These are phyloP conservation scores for Chymomyza costata DNA, from an alignment of 1,140 invertebrate species.

Conservation along the genomic window DNA sequence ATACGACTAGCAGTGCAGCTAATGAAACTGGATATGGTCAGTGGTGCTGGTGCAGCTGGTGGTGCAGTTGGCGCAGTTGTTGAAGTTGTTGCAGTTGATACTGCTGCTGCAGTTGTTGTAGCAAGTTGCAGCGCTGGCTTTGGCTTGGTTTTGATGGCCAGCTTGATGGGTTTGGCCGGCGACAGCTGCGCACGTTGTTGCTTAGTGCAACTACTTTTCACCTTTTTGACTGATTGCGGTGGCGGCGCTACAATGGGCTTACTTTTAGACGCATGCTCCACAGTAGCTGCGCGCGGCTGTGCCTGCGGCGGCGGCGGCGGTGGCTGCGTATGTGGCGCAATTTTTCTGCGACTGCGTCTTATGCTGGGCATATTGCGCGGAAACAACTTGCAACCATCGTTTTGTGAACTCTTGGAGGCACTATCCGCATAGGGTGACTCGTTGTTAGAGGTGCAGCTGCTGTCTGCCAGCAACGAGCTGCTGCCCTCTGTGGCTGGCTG, in stretches of 20 bases:
- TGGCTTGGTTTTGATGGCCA: constrained; percentile 39
- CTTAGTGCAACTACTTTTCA: too few species aligned
- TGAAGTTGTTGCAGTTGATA: constrained; percentile 31
- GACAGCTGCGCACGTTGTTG: constrained; percentile 14
- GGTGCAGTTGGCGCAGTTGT: constrained; percentile 19
- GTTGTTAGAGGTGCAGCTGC: constrained; percentile 28
- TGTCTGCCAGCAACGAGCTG: constrained; percentile 36
- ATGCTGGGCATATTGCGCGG: constrained; percentile 73
- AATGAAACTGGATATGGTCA: constrained; percentile 36
- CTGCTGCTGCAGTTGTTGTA: constrained; percentile 48
- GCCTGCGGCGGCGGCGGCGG: neutral
- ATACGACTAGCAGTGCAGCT: constrained; percentile 18
- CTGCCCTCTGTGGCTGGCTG: too few species aligned
- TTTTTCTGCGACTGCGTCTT: constrained; percentile 49
- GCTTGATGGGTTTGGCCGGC: constrained; percentile 23
- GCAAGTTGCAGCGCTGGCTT: constrained; percentile 47
- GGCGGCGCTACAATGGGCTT: neutral
- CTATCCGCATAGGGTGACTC: constrained; percentile 37
- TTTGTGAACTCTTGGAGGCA: constrained; percentile 51
- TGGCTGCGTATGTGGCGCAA: neutral
- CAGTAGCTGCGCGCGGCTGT: constrained; percentile 21
- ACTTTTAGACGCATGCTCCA: neutral
- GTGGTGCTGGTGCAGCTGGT: constrained; percentile 45
- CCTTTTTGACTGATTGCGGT: too few species aligned
- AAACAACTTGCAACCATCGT: constrained; percentile 60